phyloP scores from a whole-genome alignment of 2,888 invertebrate genomes.

The Ormyrus nitidulus region DNA sequence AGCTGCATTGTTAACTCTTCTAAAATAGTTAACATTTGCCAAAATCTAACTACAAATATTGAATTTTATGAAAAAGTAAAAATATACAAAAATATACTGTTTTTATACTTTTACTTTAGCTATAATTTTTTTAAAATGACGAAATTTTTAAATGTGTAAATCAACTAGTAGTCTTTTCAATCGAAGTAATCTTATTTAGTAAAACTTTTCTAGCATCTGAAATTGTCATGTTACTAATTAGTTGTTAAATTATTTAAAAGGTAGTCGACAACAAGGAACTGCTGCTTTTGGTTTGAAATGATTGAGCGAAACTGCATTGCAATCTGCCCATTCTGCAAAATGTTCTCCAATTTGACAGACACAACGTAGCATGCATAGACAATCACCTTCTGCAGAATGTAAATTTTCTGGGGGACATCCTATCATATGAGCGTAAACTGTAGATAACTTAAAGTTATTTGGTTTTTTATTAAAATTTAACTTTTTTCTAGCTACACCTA shows the following conservation, averaged over 20 bases:
- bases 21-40: too few relatives aligned
- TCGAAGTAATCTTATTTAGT: background rate
- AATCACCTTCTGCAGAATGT: constrained; percentile 85
- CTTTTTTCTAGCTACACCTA: constrained; percentile 42
- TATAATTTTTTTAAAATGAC: too few relatives aligned
- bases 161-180: too few relatives aligned
- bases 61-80: too few relatives aligned
- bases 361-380: constrained; percentile 80
- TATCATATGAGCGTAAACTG: constrained; percentile 78
- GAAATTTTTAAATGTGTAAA: too few relatives aligned
- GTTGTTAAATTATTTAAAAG: too few relatives aligned
- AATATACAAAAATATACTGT: too few relatives aligned
- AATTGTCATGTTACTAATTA: too few relatives aligned
- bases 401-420: constrained; percentile 75
- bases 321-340: constrained; percentile 79
- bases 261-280: too few relatives aligned
- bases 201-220: background rate
- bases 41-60: too few relatives aligned
- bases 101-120: too few relatives aligned
- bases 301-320: constrained; percentile 71
- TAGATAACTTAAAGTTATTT: constrained; percentile 77
- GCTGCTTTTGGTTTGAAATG: constrained; percentile 58
- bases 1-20: too few relatives aligned
- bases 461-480: constrained; percentile 58
- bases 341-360: constrained; percentile 78